A percentile compares a stretch with the other conserved stretches of the same genome.
These are phyloP conservation scores for Chrysolina oricalcia DNA, from an alignment of 2,888 invertebrate genomes.

Conservation along the genomic window DNA sequence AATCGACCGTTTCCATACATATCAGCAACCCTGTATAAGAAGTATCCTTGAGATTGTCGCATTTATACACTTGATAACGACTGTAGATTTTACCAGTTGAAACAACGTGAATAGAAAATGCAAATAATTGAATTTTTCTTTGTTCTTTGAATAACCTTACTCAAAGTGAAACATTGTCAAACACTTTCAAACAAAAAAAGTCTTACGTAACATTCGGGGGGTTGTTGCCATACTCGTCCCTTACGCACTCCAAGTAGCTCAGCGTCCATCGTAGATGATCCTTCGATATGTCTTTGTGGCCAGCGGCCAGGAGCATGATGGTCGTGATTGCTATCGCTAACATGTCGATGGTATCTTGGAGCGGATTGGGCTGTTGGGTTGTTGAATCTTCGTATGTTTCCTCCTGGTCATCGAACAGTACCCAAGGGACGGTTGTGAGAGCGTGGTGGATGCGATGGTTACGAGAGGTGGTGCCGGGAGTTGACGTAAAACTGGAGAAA, in stretches of 20 bases:
- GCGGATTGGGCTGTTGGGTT: slow-evolving; percentile 33
- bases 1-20: too few species aligned
- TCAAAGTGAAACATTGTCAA: too few species aligned
- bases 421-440: slow-evolving; percentile 40
- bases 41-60: too few species aligned
- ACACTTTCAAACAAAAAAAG: neutral
- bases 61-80: too few species aligned
- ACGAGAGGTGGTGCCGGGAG: slow-evolving; percentile 30
- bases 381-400: slow-evolving; percentile 18
- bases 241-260: slow-evolving; percentile 50
- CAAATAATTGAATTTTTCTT: too few species aligned
- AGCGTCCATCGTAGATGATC: slow-evolving; percentile 48
- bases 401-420: slow-evolving; percentile 36
- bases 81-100: too few species aligned
- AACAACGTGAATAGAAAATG: too few species aligned
- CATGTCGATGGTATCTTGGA: slow-evolving; percentile 60
- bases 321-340: slow-evolving; percentile 47
- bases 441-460: slow-evolving; percentile 40
- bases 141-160: too few species aligned
- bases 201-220: slow-evolving; percentile 49
- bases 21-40: too few species aligned
- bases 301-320: slow-evolving; percentile 48
- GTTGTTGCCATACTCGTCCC: slow-evolving; percentile 50
- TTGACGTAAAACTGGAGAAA: slow-evolving; percentile 29
- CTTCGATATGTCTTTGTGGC: slow-evolving; percentile 39